Percentiles rank a stretch among this genome's conserved stretches.
phyloP scores from a whole-genome alignment of 2,113 vertebrate species.

The Anolis carolinensis region DNA sequence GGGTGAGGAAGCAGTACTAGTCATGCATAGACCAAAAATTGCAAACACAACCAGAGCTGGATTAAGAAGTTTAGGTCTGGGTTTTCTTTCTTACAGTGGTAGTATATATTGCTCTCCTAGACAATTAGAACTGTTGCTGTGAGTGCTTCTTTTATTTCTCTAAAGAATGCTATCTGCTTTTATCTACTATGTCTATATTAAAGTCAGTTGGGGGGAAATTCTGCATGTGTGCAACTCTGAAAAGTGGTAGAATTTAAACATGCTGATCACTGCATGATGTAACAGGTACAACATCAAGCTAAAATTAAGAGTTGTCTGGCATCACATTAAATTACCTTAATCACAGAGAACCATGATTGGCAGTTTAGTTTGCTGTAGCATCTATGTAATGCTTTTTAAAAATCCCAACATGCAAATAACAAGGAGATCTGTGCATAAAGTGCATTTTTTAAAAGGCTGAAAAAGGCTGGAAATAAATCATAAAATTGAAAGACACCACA shows the following conservation, averaged over 20 bases:
- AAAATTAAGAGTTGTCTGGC: conserved; percentile 3
- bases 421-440: conserved; percentile 40
- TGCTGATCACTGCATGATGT: conserved; percentile 25
- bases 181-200: conserved; percentile 36
- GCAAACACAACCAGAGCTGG: neutral
- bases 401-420: conserved; percentile 39
- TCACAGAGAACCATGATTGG: conserved; percentile 27
- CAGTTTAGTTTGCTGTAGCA: neutral
- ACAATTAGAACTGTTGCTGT: too few relatives aligned
- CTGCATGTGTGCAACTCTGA: conserved; percentile 40
- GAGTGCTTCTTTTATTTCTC: too few relatives aligned
- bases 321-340: conserved; percentile 38
- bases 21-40: neutral
- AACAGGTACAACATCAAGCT: conserved; percentile 24
- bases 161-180: neutral
- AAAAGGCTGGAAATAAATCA: neutral
- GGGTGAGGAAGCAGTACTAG: neutral
- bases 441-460: conserved; percentile 32
- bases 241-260: conserved; percentile 51
- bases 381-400: neutral
- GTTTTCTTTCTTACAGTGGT: neutral
- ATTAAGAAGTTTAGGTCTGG: neutral
- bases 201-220: conserved; percentile 54
- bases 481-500: too few relatives aligned
- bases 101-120: neutral